phyloP scores from a whole-genome alignment of 2,797 vertebrate species.

The Hoplostethus mediterraneus region DNA sequence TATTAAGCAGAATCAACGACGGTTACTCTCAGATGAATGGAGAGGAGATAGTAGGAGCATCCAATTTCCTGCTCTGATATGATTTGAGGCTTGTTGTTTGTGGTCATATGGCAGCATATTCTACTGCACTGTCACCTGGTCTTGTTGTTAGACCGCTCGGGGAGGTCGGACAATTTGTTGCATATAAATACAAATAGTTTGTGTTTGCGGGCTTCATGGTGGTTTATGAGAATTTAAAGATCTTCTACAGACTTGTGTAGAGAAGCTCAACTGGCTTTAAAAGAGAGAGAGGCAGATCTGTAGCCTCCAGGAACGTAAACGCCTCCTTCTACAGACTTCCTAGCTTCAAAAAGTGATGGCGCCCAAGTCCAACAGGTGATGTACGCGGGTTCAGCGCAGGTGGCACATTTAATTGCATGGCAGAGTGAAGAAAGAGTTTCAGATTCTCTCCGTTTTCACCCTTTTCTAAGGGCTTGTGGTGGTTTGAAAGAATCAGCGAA shows the following conservation, averaged over 20 bases:
- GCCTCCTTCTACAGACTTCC: neutral
- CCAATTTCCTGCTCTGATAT: constrained; percentile 52
- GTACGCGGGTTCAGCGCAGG: constrained; percentile 23
- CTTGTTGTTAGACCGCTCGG: constrained; percentile 5
- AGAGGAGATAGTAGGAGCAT: constrained; percentile 51
- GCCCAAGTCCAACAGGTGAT: constrained; percentile 4
- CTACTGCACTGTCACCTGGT: constrained; percentile 14
- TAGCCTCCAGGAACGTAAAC: neutral
- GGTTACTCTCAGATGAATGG: constrained; percentile 57
- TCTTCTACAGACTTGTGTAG: neutral
- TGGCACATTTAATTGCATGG: constrained; percentile 31
- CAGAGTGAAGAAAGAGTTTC: constrained; percentile 14
- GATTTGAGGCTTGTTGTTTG: constrained; percentile 46
- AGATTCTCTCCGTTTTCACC: constrained; percentile 12
- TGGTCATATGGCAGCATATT: constrained; percentile 30
- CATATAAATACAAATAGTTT: neutral
- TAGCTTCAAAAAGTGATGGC: constrained; percentile 22
- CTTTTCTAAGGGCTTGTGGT: constrained; percentile 34
- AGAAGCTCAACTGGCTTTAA: constrained; percentile 10
- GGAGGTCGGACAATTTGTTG: constrained; percentile 15
- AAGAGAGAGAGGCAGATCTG: neutral
- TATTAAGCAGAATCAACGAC: constrained; percentile 43
- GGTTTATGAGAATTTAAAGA: constrained; percentile 3
- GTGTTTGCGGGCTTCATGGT: constrained; percentile 11
- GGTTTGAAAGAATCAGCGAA: constrained; percentile 50